A percentile compares a stretch with the other conserved stretches of the same genome.
Conservation (phyloP, 2,113 vertebrate species). For the Eonycteris spelaea region DNA sequence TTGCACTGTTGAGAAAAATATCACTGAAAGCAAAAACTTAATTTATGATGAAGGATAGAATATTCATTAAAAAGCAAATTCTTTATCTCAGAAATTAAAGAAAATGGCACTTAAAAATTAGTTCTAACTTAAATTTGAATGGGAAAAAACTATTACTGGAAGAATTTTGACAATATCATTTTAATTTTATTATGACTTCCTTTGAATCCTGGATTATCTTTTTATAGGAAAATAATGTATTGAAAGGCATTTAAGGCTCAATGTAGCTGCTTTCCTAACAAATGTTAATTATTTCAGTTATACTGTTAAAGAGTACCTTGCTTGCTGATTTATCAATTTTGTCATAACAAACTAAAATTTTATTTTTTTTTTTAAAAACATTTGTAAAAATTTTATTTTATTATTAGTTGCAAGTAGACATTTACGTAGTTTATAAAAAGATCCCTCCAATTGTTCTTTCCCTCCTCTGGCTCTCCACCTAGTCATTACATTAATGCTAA, state of each 20-base stretch:
- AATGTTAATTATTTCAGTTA: neutral
- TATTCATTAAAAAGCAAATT: slow-evolving; percentile 37
- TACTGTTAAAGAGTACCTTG: neutral
- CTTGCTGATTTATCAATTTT: neutral
- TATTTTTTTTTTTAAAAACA: too few relatives aligned
- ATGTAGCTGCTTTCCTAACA: neutral
- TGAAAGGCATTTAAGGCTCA: neutral
- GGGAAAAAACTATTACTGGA: neutral
- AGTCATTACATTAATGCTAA: too few relatives aligned
- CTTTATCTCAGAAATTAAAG: neutral
- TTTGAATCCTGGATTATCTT: neutral
- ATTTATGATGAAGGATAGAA: neutral
- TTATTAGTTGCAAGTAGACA: too few relatives aligned
- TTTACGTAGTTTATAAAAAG: too few relatives aligned
- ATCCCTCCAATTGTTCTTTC: too few relatives aligned
- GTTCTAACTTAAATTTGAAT: neutral
- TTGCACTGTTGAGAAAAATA: neutral
- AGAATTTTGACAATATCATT: neutral
- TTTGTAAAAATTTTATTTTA: too few relatives aligned
- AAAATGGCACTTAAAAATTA: neutral
- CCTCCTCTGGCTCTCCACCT: too few relatives aligned
- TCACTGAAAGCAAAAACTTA: neutral
- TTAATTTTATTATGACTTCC: neutral
- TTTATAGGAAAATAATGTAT: neutral
- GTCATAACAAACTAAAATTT: too few relatives aligned